Evolutionary conservation across 2,113 vertebrate genomes (phyloP).

Genomic region (Arenaria interpres): DNA sequence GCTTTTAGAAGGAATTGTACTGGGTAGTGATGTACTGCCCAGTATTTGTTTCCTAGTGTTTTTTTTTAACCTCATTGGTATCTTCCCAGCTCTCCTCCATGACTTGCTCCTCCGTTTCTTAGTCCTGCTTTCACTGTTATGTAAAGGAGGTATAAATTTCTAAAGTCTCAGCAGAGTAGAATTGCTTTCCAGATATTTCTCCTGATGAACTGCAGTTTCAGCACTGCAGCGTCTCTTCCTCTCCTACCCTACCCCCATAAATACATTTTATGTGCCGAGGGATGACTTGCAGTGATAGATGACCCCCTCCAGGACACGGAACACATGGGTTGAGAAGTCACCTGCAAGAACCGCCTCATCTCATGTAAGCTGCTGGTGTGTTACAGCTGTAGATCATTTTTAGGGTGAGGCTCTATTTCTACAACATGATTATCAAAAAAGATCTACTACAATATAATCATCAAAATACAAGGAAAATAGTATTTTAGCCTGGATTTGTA

Average conservation of each 20-base stretch:
- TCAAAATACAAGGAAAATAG: neutral
- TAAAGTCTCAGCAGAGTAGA: neutral
- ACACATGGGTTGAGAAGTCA: fast-evolving
- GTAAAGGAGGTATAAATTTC: neutral
- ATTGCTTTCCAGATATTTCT: neutral
- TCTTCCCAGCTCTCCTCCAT: neutral
- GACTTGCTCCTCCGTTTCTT: neutral
- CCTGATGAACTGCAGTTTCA: neutral
- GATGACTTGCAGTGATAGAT: neutral
- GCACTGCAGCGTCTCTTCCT: neutral
- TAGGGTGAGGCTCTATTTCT: neutral
- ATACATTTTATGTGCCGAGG: fast-evolving
- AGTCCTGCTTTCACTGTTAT: neutral
- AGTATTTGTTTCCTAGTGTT: neutral
- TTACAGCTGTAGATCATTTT: neutral
- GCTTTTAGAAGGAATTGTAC: neutral
- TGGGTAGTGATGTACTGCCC: neutral
- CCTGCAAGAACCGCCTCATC: neutral
- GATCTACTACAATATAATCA: neutral
- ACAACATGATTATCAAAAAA: neutral
- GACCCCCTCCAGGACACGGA: neutral
- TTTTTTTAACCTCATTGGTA: fast-evolving
- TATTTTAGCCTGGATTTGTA: neutral
- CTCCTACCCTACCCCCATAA: no score
- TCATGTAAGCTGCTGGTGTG: fast-evolving